Percentiles rank a stretch among this genome's conserved stretches.
phyloP scores from a whole-genome alignment of 2,888 invertebrate genomes.

The Apamea sordens region DNA sequence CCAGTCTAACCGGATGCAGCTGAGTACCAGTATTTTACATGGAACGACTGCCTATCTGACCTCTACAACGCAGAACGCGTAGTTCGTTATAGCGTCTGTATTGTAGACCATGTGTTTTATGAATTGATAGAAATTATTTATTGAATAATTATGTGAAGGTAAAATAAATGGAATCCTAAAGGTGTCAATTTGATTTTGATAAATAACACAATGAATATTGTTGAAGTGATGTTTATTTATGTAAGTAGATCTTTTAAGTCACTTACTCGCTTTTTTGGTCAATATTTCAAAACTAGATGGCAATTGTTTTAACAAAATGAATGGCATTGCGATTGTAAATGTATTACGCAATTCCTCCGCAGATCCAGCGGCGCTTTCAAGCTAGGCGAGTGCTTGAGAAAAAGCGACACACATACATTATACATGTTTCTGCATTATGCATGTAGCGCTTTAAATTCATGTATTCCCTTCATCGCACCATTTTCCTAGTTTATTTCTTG shows the following conservation, averaged over 20 bases:
- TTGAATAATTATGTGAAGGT: no score
- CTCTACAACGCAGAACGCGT: no score
- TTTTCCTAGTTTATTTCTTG: constrained; percentile 36
- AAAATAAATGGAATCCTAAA: no score
- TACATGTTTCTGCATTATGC: constrained; percentile 40
- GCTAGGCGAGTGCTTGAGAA: constrained; percentile 18
- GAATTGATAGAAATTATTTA: no score
- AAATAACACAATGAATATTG: not conserved
- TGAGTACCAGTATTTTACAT: no score
- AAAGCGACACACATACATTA: constrained; percentile 44
- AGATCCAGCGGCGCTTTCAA: constrained; percentile 33
- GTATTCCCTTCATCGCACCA: constrained; percentile 19
- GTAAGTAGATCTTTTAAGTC: not conserved
- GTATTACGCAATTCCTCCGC: not conserved
- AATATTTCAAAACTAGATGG: not conserved
- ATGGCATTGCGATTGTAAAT: not conserved
- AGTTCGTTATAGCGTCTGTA: no score
- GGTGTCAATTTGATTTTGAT: no score
- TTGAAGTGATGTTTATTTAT: not conserved
- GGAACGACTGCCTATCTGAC: no score
- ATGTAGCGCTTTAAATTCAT: constrained; percentile 45
- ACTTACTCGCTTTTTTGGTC: not conserved
- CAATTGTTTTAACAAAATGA: not conserved
- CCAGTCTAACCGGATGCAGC: no score
- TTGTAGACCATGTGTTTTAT: no score